Evolutionary conservation across 2,113 vertebrate genomes (phyloP).

Genomic region (Eidolon helvum): DNA sequence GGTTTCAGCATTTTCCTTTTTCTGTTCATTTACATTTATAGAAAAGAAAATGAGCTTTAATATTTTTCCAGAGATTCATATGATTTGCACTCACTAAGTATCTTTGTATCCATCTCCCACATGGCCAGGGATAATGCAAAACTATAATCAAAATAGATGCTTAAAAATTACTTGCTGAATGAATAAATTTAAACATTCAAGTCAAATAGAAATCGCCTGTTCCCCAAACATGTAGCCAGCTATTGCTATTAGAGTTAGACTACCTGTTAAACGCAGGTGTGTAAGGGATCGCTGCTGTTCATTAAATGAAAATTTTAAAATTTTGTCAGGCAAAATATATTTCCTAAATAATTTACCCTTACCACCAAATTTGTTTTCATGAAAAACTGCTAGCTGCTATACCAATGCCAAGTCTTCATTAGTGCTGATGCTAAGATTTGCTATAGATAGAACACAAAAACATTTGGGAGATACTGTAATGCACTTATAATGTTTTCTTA

Average conservation of each 20-base stretch:
- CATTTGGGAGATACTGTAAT: neutral
- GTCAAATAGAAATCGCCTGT: neutral
- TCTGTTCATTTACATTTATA: neutral
- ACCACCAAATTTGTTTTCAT: neutral
- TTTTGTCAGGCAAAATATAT: neutral
- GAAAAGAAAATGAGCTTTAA: conserved; percentile 17
- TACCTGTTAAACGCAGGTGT: neutral
- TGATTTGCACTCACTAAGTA: neutral
- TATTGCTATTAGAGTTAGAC: neutral
- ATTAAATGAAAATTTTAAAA: neutral
- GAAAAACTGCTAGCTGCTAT: neutral
- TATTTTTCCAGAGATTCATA: neutral
- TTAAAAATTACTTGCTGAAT: conserved; percentile 24
- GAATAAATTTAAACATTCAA: conserved; percentile 30
- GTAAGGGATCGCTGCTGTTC: neutral
- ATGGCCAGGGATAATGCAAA: neutral
- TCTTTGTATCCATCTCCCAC: neutral
- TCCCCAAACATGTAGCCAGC: neutral
- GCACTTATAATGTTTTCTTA: neutral
- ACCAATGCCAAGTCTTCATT: neutral
- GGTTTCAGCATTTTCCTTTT: neutral
- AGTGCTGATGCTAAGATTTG: neutral
- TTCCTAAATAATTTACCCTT: conserved; percentile 18
- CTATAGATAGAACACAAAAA: neutral
- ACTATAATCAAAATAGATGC: neutral